A percentile compares a stretch with the other conserved stretches of the same genome.
phyloP scores from a whole-genome alignment of 2,113 vertebrate species.

The Eptatretus burgeri region DNA sequence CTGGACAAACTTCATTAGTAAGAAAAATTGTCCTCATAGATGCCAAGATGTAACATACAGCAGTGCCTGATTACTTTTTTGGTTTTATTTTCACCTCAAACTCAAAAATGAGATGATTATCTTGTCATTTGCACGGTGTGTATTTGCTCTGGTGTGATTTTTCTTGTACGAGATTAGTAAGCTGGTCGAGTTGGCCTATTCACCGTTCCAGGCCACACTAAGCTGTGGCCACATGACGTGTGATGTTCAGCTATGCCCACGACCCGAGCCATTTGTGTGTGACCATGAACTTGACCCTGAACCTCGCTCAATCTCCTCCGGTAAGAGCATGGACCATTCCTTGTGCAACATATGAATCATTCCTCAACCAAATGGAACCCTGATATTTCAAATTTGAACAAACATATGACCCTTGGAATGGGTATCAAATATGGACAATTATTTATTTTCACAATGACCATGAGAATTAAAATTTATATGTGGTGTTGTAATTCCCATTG shows the following conservation, averaged over 20 bases:
- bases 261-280: conserved; percentile 55
- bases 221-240: conserved; percentile 75
- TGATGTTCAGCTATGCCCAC: conserved; percentile 85
- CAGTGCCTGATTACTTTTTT: too few species aligned
- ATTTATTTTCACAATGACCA: not conserved
- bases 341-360: not conserved
- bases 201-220: conserved; percentile 69
- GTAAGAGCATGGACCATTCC: too few species aligned
- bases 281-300: conserved; percentile 80
- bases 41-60: too few species aligned
- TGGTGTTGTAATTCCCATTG: too few species aligned
- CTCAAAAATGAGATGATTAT: too few species aligned
- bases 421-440: not conserved
- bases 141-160: too few species aligned
- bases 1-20: too few species aligned
- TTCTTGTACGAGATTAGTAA: conserved; percentile 23
- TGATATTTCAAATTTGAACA: not conserved
- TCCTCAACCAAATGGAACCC: not conserved
- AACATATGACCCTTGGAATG: not conserved
- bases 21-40: too few species aligned
- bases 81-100: too few species aligned
- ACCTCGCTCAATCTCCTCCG: conserved; percentile 50
- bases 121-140: too few species aligned
- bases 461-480: not conserved
- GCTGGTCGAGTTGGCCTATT: conserved; percentile 71